Conservation (phyloP, 1,140 invertebrate genomes). For the Orchestia grillus region DNA sequence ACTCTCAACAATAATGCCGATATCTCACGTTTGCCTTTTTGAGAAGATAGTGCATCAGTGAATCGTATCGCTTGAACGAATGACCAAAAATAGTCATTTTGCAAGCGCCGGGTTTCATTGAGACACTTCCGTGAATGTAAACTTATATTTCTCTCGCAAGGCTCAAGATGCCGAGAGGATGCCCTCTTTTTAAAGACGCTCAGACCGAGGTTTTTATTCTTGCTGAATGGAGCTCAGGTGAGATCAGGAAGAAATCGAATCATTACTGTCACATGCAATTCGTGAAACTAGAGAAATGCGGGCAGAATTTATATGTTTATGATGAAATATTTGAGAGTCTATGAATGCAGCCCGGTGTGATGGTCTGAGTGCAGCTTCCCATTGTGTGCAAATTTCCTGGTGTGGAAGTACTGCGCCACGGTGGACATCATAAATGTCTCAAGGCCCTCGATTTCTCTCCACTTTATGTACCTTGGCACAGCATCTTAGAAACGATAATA, state of each 20-base stretch:
- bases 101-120: background rate
- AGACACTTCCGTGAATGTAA: background rate
- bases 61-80: background rate
- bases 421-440: background rate
- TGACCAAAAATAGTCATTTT: background rate
- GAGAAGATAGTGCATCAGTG: background rate
- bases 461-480: background rate
- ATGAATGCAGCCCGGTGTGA: background rate
- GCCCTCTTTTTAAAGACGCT: background rate
- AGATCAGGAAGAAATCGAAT: background rate
- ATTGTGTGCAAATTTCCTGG: background rate
- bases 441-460: too few species aligned
- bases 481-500: background rate
- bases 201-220: background rate
- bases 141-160: background rate
- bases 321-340: background rate
- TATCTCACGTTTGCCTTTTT: background rate
- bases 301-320: background rate
- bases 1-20: background rate
- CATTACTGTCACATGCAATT: background rate
- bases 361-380: background rate
- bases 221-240: background rate
- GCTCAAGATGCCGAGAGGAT: background rate
- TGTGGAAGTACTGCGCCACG: background rate
- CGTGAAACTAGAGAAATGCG: background rate